A percentile compares a stretch with the other conserved stretches of the same genome.
These are phyloP conservation scores for Scomber colias DNA, from an alignment of 2,113 vertebrate species.

Conservation along the genomic window DNA sequence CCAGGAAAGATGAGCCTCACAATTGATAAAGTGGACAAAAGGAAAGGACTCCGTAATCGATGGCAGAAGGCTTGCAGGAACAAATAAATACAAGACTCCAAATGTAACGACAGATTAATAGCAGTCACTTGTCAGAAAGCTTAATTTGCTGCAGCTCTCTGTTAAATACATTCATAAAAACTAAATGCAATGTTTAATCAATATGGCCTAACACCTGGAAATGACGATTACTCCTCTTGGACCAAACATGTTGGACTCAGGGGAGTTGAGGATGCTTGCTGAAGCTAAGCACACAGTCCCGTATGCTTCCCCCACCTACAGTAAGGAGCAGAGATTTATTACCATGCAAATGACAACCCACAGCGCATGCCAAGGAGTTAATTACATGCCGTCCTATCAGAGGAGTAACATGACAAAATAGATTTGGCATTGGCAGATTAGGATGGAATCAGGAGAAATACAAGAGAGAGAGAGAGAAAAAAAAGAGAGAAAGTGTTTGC, in stretches of 20 bases:
- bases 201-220: constrained; percentile 59
- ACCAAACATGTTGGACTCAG: constrained; percentile 36
- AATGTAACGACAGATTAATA: constrained; percentile 62
- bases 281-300: constrained; percentile 57
- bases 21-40: constrained; percentile 69
- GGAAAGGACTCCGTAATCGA: constrained; percentile 70
- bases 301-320: constrained; percentile 52
- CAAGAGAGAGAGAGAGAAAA: constrained; percentile 13
- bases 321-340: constrained; percentile 75
- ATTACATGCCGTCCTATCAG: constrained; percentile 81
- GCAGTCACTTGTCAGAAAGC: constrained; percentile 52
- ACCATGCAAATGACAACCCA: constrained; percentile 82
- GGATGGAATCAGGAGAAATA: constrained; percentile 46
- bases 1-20: constrained; percentile 62
- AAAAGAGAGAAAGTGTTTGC: constrained; percentile 39
- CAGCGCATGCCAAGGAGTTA: constrained; percentile 76
- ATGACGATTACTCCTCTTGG: constrained; percentile 42
- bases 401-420: constrained; percentile 76
- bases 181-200: constrained; percentile 62
- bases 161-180: constrained; percentile 72
- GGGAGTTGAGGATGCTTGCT: constrained; percentile 60
- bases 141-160: constrained; percentile 56
- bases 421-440: constrained; percentile 73
- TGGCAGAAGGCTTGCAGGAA: constrained; percentile 52
- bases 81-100: constrained; percentile 61